phyloP scores from a whole-genome alignment of 2,797 vertebrate species.

The Anguilla pacifica region DNA sequence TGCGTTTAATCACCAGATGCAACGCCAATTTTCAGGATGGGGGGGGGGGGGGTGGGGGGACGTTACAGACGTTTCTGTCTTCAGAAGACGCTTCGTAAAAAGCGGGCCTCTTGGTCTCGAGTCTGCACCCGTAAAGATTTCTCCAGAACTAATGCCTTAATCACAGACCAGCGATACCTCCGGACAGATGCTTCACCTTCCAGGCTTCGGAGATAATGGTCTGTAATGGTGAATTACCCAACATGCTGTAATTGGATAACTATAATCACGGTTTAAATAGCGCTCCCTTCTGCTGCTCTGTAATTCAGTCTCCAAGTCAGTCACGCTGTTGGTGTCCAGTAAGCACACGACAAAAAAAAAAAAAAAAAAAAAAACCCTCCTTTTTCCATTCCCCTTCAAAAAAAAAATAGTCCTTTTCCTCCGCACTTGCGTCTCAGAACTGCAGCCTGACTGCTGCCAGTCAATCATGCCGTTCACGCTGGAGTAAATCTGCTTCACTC shows the following conservation, averaged over 20 bases:
- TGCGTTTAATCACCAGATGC: background rate
- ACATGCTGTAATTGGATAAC: background rate
- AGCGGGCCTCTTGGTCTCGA: background rate
- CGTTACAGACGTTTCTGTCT: background rate
- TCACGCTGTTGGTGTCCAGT: background rate
- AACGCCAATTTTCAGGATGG: background rate
- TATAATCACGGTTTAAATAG: background rate
- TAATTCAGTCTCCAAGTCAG: background rate
- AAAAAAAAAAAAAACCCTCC: background rate
- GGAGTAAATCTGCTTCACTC: background rate
- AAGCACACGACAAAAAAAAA: background rate
- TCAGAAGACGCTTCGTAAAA: background rate
- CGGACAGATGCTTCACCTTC: background rate
- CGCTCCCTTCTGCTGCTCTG: background rate
- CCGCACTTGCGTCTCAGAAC: background rate
- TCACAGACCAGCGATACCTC: background rate
- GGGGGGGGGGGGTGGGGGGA: background rate
- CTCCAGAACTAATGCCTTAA: background rate
- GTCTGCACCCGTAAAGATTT: background rate
- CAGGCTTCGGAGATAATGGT: background rate
- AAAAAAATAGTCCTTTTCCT: no score
- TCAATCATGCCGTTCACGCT: background rate
- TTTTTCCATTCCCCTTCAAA: background rate
- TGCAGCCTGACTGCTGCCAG: background rate
- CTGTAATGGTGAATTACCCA: background rate